Base-by-base conservation (phyloP, 2,888 invertebrate species). In the Ptycholaimellus sp. region DNA sequence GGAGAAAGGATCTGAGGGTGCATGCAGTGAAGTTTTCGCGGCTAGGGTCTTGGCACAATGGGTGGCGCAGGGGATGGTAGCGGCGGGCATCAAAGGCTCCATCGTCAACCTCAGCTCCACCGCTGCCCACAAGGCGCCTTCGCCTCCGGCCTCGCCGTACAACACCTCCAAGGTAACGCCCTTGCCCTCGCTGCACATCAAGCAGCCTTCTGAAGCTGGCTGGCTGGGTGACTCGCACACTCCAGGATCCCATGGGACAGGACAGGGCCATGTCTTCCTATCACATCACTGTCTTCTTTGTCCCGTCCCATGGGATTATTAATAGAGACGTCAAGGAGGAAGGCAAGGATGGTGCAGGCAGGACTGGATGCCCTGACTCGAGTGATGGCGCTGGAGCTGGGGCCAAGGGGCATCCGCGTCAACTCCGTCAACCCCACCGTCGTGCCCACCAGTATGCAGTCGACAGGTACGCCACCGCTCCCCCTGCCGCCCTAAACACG, bases 341-440 rank as follows among this genome's bases (percentile, higher is more conserved):
- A n/a, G 27, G n/a, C 27, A 11, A 11, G 13, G 14, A 30, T n/a
- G 11, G 13, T 17, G 17, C n/a, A 90, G 61, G 78, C 73, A 6
- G 85, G 82, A 0, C 64, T 90, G 0, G 83, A 90, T 52, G 71
- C 73, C 17, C 61, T 83, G 43, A 76, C 80, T 0, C 70, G 72
- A 47, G 71, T 72, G 0, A 72, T 82, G 70, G 81, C 85, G 0
- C 54, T 78, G 32, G 85, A 90, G 61, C 65, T 85, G 20, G 85
- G 81, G 0, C 70, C 70, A 0, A 66, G 73, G 16, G 37, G 62
- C 57, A 82, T 90, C 48, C 70, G 87, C 17, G 74, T 77, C 0
- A 87, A 87, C 57, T 68, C 72, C 11, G 74, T 90, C 0, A 82
- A 83, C 60, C 87, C 87, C 1, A 87, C 85, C 0, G 82, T 81